phyloP scores from a whole-genome alignment of 2,797 vertebrate species.

The Uromys caudimaculatus region DNA sequence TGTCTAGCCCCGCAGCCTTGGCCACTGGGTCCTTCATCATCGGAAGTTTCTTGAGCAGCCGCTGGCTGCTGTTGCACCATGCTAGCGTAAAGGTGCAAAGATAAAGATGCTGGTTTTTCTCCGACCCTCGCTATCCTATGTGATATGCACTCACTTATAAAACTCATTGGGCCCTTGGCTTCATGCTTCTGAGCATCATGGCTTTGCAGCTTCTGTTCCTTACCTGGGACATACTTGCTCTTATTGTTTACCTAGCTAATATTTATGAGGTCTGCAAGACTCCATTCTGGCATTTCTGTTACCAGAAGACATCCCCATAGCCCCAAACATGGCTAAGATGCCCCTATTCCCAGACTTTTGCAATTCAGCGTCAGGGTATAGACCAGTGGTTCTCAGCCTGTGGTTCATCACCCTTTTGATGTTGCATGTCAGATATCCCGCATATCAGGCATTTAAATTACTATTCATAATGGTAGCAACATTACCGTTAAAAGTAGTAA shows the following conservation, averaged over 20 bases:
- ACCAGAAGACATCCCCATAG: not conserved
- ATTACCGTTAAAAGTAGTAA: not conserved
- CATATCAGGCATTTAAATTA: not conserved
- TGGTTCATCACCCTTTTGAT: not conserved
- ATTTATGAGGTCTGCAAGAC: not conserved
- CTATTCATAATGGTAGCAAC: not conserved
- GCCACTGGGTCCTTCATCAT: not conserved
- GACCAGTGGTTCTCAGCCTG: not conserved
- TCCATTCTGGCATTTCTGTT: not conserved
- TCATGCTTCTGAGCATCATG: not conserved
- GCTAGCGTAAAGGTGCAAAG: not conserved
- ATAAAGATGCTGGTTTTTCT: not conserved
- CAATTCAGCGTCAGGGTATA: not conserved
- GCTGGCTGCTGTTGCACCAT: not conserved
- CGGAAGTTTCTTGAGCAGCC: not conserved
- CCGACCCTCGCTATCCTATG: not conserved
- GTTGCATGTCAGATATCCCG: not conserved
- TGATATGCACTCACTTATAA: not conserved
- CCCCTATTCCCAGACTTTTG: not conserved
- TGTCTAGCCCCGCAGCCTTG: not conserved
- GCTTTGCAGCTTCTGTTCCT: conserved; percentile 11
- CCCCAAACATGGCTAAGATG: not conserved
- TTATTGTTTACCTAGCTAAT: not conserved
- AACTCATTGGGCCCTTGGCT: not conserved
- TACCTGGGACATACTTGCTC: not conserved